Conservation (phyloP, 2,797 vertebrate species). For the Sitta carolinensis region DNA sequence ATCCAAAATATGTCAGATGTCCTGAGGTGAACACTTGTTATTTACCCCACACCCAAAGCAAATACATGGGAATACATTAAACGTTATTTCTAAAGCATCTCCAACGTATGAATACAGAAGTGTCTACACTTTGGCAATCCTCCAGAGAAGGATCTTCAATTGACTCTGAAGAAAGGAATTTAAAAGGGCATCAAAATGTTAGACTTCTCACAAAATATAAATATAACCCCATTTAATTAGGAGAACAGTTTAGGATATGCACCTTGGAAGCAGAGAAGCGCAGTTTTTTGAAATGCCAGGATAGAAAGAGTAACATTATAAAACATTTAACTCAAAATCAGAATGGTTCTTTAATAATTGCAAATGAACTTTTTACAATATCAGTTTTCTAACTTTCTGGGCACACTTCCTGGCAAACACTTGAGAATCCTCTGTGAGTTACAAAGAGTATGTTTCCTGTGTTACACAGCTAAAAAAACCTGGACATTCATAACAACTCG, state of each 20-base stretch:
- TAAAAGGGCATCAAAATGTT: slow-evolving; percentile 47
- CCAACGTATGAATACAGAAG: background rate
- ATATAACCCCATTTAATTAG: slow-evolving; percentile 29
- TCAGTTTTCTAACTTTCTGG: slow-evolving; percentile 32
- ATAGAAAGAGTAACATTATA: background rate
- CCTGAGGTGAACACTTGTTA: background rate
- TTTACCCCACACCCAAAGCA: background rate
- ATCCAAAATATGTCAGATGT: background rate
- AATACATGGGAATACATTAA: background rate
- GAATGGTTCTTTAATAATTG: slow-evolving; percentile 64
- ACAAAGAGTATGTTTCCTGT: slow-evolving; percentile 69
- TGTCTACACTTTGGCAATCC: background rate
- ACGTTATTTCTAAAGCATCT: slow-evolving; percentile 23
- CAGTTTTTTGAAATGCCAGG: background rate
- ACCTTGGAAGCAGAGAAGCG: background rate
- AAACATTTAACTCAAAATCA: slow-evolving; percentile 68
- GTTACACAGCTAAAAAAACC: slow-evolving; percentile 66
- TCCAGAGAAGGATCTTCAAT: background rate
- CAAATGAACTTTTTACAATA: slow-evolving; percentile 64
- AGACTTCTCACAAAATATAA: slow-evolving; percentile 29
- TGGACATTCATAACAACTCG: slow-evolving; percentile 62
- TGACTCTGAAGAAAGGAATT: background rate
- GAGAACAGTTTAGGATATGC: background rate
- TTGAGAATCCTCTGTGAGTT: slow-evolving; percentile 69
- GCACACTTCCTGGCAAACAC: slow-evolving; percentile 65